Conservation (phyloP, 2,888 invertebrate species). For the Cecidostiba fungosa region DNA sequence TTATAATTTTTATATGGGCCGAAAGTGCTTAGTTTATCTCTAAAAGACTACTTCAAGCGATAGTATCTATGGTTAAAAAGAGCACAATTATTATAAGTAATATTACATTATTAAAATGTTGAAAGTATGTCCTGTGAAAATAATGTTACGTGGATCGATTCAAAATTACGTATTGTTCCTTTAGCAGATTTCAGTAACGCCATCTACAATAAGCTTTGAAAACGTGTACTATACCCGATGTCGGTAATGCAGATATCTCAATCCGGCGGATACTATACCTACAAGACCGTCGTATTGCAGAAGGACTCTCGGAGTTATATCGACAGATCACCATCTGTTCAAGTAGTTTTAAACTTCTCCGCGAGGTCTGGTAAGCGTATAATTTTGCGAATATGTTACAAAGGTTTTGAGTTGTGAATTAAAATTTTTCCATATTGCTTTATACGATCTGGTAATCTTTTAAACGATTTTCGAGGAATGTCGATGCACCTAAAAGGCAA, state of each 20-base stretch:
- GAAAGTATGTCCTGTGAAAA: background rate
- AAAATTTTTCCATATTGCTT: too few relatives aligned
- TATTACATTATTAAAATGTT: background rate
- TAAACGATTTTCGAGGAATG: too few relatives aligned
- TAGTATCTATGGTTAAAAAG: background rate
- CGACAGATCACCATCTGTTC: background rate
- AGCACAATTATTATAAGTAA: background rate
- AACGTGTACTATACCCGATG: background rate
- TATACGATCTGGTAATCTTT: too few relatives aligned
- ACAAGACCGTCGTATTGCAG: background rate
- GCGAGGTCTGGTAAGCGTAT: background rate
- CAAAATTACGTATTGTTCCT: background rate
- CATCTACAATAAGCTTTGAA: background rate
- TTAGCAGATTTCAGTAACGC: background rate
- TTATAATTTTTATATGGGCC: background rate
- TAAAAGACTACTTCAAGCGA: background rate
- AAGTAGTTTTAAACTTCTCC: background rate
- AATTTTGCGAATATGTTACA: background rate
- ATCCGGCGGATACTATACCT: background rate
- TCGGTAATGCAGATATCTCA: background rate
- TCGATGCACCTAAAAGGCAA: too few relatives aligned
- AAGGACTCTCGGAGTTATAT: background rate
- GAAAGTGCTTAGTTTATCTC: background rate
- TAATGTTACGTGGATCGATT: background rate
- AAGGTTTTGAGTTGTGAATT: too few relatives aligned